phyloP scores from a whole-genome alignment of 2,888 invertebrate species.

The Temnothorax unifasciatus region DNA sequence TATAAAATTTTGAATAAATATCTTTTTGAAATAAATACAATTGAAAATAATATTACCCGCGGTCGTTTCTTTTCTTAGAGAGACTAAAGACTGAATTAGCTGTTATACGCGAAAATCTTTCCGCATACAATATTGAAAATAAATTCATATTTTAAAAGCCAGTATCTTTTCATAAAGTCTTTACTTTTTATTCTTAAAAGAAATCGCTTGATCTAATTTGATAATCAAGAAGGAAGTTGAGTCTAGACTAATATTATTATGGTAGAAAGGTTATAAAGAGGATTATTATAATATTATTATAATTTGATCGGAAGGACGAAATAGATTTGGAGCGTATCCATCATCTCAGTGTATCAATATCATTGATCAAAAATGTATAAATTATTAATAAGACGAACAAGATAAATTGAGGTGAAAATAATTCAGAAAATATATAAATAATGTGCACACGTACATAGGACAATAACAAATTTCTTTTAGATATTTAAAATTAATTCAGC shows the following conservation, averaged over 20 bases:
- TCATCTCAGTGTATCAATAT: background rate
- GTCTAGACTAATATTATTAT: background rate
- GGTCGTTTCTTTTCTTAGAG: background rate
- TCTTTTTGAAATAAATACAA: background rate
- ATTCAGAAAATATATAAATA: background rate
- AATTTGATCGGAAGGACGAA: background rate
- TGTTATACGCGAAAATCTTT: background rate
- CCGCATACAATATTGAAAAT: background rate
- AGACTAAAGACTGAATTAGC: background rate
- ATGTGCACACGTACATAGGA: background rate
- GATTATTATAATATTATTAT: background rate
- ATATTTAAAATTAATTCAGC: background rate
- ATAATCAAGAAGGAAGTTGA: background rate
- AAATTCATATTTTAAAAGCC: background rate
- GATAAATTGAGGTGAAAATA: background rate
- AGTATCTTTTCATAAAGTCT: background rate
- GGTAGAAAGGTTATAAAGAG: background rate
- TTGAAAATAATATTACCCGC: background rate
- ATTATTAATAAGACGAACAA: background rate
- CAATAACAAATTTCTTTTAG: background rate
- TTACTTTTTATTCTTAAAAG: background rate
- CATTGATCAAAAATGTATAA: background rate
- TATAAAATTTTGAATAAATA: slow-evolving; percentile 20
- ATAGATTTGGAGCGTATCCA: background rate
- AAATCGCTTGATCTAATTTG: background rate